phyloP scores from a whole-genome alignment of 2,797 vertebrate species.

The Danio kyathit region DNA sequence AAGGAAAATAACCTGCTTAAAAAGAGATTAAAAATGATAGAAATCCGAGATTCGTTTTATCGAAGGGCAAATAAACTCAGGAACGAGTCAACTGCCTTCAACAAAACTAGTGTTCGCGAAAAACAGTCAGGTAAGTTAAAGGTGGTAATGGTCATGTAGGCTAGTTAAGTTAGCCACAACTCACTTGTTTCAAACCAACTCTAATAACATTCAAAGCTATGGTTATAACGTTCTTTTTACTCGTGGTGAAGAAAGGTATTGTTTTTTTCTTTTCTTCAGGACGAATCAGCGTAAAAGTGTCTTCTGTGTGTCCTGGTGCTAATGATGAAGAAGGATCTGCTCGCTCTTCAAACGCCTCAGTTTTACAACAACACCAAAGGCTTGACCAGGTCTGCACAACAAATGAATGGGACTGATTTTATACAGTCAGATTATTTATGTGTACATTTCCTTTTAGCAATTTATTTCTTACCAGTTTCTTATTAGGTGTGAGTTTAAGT shows the following conservation, averaged over 20 bases:
- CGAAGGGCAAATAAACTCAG: conserved; percentile 50
- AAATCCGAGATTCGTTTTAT: conserved; percentile 58
- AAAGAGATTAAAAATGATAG: conserved; percentile 50
- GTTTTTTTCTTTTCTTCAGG: neutral
- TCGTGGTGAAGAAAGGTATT: neutral
- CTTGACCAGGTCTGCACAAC: conserved; percentile 13
- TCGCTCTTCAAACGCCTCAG: neutral
- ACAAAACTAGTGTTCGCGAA: neutral
- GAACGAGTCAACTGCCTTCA: neutral
- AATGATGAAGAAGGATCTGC: neutral
- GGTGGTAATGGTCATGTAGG: neutral
- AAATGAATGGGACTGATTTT: neutral
- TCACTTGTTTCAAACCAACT: neutral
- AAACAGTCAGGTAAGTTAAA: conserved; percentile 27
- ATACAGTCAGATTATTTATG: neutral
- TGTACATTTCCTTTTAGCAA: neutral
- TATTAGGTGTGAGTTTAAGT: too few species aligned
- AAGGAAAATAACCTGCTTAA: conserved; percentile 53
- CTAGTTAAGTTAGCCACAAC: neutral
- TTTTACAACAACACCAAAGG: neutral
- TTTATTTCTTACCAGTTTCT: neutral
- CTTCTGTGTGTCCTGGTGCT: neutral
- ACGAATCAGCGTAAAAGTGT: conserved; percentile 22
- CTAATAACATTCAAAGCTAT: neutral
- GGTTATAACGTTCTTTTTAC: neutral